phyloP scores from a whole-genome alignment of 2,888 invertebrate species.

The Ochropleura plecta region DNA sequence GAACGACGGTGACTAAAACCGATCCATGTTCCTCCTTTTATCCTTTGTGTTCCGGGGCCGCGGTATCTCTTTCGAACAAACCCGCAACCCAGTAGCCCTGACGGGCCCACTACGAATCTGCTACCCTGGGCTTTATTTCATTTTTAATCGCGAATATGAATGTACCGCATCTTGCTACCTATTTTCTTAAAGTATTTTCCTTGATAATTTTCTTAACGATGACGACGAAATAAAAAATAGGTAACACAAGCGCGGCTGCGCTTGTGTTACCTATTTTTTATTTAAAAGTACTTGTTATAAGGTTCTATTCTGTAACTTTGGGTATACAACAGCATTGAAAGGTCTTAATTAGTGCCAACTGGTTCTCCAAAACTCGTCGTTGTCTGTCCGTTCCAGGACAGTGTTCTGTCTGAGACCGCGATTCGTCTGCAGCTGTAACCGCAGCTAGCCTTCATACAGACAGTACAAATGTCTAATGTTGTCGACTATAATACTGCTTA shows the following conservation, averaged over 20 bases:
- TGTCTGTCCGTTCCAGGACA: constrained; percentile 12
- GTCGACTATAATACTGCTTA: background rate
- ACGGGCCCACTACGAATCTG: no score
- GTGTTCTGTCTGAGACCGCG: constrained; percentile 37
- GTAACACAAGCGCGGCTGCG: no score
- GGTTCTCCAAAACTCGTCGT: constrained; percentile 22
- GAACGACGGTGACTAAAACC: no score
- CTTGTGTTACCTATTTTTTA: background rate
- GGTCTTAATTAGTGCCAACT: background rate
- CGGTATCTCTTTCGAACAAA: no score
- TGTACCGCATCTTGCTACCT: background rate
- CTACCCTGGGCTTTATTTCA: no score
- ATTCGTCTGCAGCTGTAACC: constrained; percentile 65
- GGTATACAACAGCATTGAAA: background rate
- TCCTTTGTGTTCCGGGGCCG: no score
- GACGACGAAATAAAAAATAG: no score
- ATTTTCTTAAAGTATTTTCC: background rate
- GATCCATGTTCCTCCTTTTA: no score
- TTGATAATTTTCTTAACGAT: background rate
- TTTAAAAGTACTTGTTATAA: background rate
- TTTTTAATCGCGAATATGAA: background rate
- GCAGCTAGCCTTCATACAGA: constrained; percentile 48
- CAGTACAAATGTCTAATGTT: background rate
- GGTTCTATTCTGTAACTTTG: background rate
- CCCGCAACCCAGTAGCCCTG: no score